A percentile compares a stretch with the other conserved stretches of the same genome.
Conservation (phyloP, 2,113 vertebrate species). For the Nyctereutes procyonoides region DNA sequence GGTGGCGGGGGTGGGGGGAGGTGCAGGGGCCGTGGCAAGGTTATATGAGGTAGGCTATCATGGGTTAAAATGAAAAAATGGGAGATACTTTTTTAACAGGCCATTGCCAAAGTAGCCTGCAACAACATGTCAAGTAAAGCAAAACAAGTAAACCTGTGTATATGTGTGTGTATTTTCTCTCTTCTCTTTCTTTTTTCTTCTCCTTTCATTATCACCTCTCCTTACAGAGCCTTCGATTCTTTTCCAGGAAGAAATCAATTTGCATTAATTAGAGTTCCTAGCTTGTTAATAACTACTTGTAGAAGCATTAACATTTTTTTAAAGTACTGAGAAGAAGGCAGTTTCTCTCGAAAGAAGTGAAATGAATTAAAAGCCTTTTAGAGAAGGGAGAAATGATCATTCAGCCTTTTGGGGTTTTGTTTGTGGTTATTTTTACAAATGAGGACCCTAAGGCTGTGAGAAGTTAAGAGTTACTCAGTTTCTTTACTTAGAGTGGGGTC, state of each 20-base stretch:
- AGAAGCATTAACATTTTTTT: constrained; percentile 9
- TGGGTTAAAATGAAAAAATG: neutral
- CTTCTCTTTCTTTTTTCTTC: neutral
- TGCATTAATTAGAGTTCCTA: neutral
- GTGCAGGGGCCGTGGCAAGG: fast-evolving
- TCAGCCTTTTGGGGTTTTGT: neutral
- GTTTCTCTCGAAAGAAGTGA: neutral
- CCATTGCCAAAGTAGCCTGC: neutral
- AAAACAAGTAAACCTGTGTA: neutral
- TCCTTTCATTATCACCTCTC: neutral
- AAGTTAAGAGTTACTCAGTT: neutral
- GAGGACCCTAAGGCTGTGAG: neutral
- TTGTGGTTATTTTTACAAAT: neutral
- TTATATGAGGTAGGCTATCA: neutral
- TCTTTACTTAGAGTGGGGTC: neutral
- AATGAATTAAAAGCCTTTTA: neutral
- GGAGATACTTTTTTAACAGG: neutral
- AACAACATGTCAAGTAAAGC: neutral
- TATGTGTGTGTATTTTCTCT: neutral
- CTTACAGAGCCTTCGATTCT: neutral
- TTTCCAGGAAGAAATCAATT: neutral
- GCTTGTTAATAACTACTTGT: constrained; percentile 18
- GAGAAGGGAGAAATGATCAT: neutral
- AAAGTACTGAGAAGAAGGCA: neutral
- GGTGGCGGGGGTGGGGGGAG: neutral